A percentile compares a stretch with the other conserved stretches of the same genome.
Evolutionary conservation across 2,888 invertebrate species (phyloP).

Genomic region (Andrena hattorfiana): DNA sequence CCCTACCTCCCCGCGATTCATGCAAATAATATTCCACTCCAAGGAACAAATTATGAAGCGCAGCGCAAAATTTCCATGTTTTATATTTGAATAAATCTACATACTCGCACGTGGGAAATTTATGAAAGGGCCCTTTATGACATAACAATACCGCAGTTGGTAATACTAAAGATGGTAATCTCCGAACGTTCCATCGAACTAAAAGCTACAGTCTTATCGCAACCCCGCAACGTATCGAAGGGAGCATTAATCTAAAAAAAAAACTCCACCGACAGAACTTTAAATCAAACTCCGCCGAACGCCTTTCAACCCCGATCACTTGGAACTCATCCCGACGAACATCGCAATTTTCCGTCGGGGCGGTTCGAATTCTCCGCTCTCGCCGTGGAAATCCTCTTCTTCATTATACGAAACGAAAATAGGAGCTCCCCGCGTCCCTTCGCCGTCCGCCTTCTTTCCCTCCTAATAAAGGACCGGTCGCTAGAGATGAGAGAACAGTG

Average conservation of each 20-base stretch:
- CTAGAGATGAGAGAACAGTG: slow-evolving; percentile 1
- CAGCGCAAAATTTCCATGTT: slow-evolving; percentile 19
- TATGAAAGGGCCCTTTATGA: slow-evolving; percentile 13
- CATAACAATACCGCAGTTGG: not conserved
- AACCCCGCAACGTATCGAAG: not conserved
- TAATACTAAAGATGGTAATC: not conserved
- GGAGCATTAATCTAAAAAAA: not conserved
- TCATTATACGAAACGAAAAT: slow-evolving; percentile 10
- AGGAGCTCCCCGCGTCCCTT: slow-evolving; percentile 4
- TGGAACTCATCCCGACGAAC: not conserved
- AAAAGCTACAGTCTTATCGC: not conserved
- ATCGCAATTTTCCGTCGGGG: not conserved
- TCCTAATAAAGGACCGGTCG: slow-evolving; percentile 22
- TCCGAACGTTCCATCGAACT: not conserved
- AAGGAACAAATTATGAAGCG: slow-evolving; percentile 8
- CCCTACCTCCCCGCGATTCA: not conserved
- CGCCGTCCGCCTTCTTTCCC: not conserved
- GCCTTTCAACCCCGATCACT: not conserved
- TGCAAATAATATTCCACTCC: slow-evolving; percentile 16
- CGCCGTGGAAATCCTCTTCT: not conserved
- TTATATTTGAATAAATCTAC: slow-evolving; percentile 29
- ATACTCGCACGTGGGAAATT: not conserved
- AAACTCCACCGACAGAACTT: not conserved
- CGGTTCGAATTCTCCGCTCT: not conserved
- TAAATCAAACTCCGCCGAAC: not conserved